Percentiles rank a stretch among this genome's conserved stretches.
Conservation (phyloP, 2,113 vertebrate genomes). For the Myodes glareolus region DNA sequence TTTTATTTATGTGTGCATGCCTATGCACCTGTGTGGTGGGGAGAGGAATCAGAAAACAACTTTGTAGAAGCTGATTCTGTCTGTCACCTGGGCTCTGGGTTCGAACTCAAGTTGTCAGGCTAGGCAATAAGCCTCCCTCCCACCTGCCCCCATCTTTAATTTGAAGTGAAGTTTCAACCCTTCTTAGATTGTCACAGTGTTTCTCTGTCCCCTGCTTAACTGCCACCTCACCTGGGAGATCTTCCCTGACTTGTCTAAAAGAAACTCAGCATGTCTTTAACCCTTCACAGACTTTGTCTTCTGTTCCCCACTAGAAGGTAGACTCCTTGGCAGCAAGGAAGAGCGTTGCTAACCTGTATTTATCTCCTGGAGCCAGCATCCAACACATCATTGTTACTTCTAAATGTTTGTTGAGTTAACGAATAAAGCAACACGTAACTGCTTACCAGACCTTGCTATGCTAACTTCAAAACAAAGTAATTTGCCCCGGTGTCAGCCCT, state of each 20-base stretch:
- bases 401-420: conserved; percentile 2
- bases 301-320: neutral
- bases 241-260: neutral
- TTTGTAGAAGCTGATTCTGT: neutral
- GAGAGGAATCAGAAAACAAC: neutral
- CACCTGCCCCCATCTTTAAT: conserved; percentile 40
- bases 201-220: neutral
- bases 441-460: neutral
- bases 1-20: neutral
- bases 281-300: neutral
- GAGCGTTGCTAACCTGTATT: neutral
- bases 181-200: neutral
- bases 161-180: conserved; percentile 51
- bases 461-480: conserved; percentile 13
- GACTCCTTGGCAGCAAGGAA: neutral
- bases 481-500: neutral
- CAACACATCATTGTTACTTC: neutral
- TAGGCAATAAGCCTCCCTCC: neutral
- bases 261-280: neutral
- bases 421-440: neutral
- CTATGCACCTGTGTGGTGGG: neutral
- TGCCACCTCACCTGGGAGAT: neutral
- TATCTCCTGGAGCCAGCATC: neutral
- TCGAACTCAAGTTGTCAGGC: neutral
- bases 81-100: too few relatives aligned